Base-by-base conservation (phyloP, 2,113 vertebrate species). In the Falco punctatus region DNA sequence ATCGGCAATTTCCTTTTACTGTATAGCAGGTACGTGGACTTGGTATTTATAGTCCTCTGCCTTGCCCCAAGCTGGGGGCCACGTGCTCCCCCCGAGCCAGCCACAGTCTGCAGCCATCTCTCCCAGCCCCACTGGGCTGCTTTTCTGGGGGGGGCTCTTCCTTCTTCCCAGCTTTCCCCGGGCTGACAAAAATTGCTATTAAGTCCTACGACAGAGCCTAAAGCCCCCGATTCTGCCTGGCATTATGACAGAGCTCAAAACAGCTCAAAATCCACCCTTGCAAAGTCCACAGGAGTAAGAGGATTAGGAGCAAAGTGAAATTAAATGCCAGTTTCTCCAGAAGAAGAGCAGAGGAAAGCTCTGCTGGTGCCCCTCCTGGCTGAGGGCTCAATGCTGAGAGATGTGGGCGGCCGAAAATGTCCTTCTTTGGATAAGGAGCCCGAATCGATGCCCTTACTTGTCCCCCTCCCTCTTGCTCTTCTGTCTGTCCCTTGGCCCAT, bases 261-360 rank as follows among this genome's bases (percentile, higher is more conserved):
- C 75, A 80, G 88, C 90, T 93, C 74, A 11, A 88, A 88, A 88
- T 90, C 94, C 92, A 82, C 85, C 94, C 70, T 82, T 67, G 90
- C 87, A 54, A 23, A 94, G 93, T 59, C 90, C 71, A 26, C 30
- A 6, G 92, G 66, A 91, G 90, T 96, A 95, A 96, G 94, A 96
- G 93, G 94, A 97, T 96, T 93, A 95, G 88, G 65, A 90, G 92
- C 1, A 13, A 81, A 58, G 88, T 2, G 72, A 61, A 94, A 92
- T 88, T 58, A 95, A 94, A 86, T 61, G 95, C 75, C 54, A 26
- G 44, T 75, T 96, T 59, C 88, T 86, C 38, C 75, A 66, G 81
- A 32, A 85, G 81, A 64, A 9, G 96, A 94, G 91, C 1, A 1
- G 84, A 67, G 92, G 46, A 78, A 73, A 32, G 10, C 59, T 78